Conservation (phyloP, 2,888 invertebrate genomes). For the Epinotia demarniana region DNA sequence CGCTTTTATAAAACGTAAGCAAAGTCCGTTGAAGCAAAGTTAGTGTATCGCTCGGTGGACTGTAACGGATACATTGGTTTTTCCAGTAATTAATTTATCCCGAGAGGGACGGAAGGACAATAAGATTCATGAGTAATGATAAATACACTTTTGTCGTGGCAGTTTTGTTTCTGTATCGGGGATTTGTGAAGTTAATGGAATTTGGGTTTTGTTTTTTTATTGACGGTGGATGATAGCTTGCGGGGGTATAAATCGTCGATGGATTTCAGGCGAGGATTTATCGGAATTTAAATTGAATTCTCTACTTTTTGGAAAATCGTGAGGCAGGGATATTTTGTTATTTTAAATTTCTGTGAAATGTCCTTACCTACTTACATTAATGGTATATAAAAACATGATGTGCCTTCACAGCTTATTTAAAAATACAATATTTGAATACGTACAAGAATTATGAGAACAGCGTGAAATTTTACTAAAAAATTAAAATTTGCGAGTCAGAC, state of each 20-base stretch:
- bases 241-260: conserved; percentile 13
- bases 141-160: conserved; percentile 23
- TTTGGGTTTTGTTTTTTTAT: conserved; percentile 12
- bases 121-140: conserved; percentile 25
- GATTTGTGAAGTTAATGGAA: conserved; percentile 29
- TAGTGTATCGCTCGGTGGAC: conserved; percentile 7
- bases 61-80: conserved; percentile 28
- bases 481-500: no score
- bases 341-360: background rate
- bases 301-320: background rate
- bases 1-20: conserved; percentile 20
- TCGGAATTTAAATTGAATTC: background rate
- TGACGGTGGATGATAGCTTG: conserved; percentile 20
- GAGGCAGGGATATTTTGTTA: background rate
- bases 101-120: conserved; percentile 4
- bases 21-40: conserved; percentile 4
- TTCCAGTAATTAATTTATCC: conserved; percentile 25
- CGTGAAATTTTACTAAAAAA: no score
- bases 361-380: no score
- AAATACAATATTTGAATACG: no score
- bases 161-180: conserved; percentile 19
- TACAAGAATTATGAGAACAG: no score
- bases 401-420: no score
- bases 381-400: no score
- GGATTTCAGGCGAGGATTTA: background rate